Evolutionary conservation across 2,888 invertebrate species (phyloP), one percentile per base, ranked within the genome.

Genomic region (Eledona agricola): DNA sequence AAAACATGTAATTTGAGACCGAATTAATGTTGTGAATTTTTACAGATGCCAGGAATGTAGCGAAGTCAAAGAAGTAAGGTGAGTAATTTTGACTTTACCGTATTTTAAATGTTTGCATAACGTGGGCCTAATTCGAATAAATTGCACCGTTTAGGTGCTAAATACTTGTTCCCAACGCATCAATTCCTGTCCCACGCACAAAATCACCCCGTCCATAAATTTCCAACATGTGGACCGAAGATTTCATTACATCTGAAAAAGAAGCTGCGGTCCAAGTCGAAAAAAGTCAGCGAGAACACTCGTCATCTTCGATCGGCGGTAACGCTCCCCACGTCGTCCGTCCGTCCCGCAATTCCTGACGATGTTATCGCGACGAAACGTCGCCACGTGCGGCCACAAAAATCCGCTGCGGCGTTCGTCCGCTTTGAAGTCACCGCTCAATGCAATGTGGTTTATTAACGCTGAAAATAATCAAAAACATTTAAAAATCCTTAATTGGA

Each of bases 401-500:
- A 40, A 28, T 29, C 4, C 20, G 46, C 17, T 40, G 31, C 4
- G 29, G 51, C 55, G 38, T 43, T 51, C 25, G 50, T 26, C 50
- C 42, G 38, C 62, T 66, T 69, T 69, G 67, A 65, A 62, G 59
- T 62, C 57, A 51, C 63, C 67, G 67, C 62, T 58, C 57, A 57
- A 65, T 63, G 64, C 60, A 64, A 59, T 62, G 65, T 63, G 65
- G 66, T 66, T 66, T 67, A 67, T 67, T 69, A 66, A 68, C 59
- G 64, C 66, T 59, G 64, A 64, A 66, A 69, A 67, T 69, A 67
- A 66, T 67, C 65, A 66, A 69, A 69, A 66, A 67, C 66, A 63
- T 67, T 66, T 67, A 67, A 69, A 69, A 68, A 66, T 65, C 63
- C 63, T 66, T 70, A 70, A 70, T 70, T 70, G 69, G 64, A 64